These are phyloP conservation scores for Andrena camellia DNA, from an alignment of 2,888 invertebrate genomes.

Conservation along the genomic window DNA sequence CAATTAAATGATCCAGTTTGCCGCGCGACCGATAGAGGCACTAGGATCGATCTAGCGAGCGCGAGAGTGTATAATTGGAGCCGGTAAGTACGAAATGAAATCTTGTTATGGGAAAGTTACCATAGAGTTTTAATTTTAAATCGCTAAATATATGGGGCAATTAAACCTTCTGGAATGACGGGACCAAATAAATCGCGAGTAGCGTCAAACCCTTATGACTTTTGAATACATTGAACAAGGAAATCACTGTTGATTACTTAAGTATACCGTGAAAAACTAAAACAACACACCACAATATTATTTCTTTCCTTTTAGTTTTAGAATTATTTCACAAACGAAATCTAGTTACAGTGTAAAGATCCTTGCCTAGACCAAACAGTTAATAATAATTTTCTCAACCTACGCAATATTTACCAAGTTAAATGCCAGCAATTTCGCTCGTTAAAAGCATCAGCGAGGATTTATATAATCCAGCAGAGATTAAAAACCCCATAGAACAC, in stretches of 20 bases:
- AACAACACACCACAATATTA: too few relatives aligned
- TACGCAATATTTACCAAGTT: neutral
- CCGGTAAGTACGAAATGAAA: neutral
- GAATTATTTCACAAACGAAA: neutral
- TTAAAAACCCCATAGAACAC: conserved; percentile 7
- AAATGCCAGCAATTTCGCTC: neutral
- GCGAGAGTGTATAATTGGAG: neutral
- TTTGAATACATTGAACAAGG: too few relatives aligned
- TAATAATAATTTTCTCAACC: conserved; percentile 1
- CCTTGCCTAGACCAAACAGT: neutral
- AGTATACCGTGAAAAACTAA: too few relatives aligned
- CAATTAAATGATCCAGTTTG: neutral
- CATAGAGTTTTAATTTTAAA: too few relatives aligned
- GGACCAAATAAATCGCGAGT: too few relatives aligned
- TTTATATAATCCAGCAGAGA: conserved; percentile 16
- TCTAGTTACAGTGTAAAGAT: neutral
- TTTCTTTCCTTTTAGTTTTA: neutral
- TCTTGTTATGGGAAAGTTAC: neutral
- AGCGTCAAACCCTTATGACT: too few relatives aligned
- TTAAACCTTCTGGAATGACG: too few relatives aligned
- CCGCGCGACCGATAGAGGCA: neutral
- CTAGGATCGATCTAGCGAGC: neutral
- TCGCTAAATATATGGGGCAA: too few relatives aligned
- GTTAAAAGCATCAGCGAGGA: conserved; percentile 5
- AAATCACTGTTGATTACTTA: too few relatives aligned